Conservation (phyloP, 2,113 vertebrate species). For the Aptenodytes forsteri region DNA sequence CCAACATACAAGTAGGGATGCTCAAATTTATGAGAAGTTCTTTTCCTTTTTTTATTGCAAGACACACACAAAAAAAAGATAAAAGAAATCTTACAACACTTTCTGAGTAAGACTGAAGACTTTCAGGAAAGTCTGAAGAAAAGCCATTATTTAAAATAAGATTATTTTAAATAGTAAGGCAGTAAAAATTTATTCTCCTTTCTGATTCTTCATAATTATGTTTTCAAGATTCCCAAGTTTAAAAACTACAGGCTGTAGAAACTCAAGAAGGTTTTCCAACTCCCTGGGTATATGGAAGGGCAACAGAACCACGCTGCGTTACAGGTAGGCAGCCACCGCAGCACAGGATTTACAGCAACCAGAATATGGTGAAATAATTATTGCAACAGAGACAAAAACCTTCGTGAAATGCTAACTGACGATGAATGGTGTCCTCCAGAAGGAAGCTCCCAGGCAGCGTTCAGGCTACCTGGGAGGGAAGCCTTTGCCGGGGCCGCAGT, state of each 20-base stretch:
- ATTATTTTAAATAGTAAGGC: not conserved
- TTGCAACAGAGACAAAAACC: not conserved
- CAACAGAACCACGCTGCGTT: not conserved
- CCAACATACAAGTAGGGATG: not conserved
- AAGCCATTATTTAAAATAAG: not conserved
- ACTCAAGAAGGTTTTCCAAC: fast-evolving
- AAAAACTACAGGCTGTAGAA: not conserved
- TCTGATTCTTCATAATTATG: not conserved
- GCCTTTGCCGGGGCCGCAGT: not conserved
- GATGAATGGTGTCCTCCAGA: not conserved
- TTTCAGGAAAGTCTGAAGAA: not conserved
- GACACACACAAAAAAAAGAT: not conserved
- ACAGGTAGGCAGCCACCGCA: not conserved
- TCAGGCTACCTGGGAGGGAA: not conserved
- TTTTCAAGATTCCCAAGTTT: not conserved
- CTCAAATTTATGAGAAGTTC: not conserved
- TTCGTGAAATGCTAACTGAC: fast-evolving
- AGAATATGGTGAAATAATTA: not conserved
- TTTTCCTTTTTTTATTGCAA: not conserved
- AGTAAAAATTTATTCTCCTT: not conserved
- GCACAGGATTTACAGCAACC: not conserved
- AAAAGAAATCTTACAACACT: not conserved
- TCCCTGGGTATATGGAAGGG: not conserved
- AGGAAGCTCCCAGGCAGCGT: not conserved
- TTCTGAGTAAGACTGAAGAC: not conserved